Evolutionary conservation across 2,888 invertebrate species (phyloP), one percentile per base, ranked within the genome.

Genomic region (Diaprepes abbreviatus): DNA sequence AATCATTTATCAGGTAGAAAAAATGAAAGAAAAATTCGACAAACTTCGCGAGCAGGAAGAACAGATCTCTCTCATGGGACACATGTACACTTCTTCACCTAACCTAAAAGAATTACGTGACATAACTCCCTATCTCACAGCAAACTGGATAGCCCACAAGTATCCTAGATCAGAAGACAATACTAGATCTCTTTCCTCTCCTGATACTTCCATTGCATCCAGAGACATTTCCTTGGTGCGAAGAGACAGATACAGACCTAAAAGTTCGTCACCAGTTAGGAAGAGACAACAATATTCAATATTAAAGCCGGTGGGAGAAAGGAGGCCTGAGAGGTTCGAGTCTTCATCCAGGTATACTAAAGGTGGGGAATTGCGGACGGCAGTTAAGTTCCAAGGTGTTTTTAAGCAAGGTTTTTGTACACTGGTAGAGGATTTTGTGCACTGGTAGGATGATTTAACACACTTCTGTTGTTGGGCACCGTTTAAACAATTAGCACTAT

Each of bases 41-140:
- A 85, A 86, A 9, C 88, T 89, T 79, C 58, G 66, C 14, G 64
- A 70, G n/a, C 40, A 60, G 10, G 81, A 79, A 3, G 76, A 79
- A 0, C 81, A 82, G 38, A 84, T 88, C 45, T 92, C 93, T 1
- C 83, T 93, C 19, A 83, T 93, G 28, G 93, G 93, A 0, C 91
- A 92, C 76, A 92, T 91, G 88, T 94, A 92, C 78, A 91, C 93
- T 0, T 94, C 94, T 1, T 90, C 92, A 35, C 94, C 94, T 2
- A 92, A 93, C 78, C 87, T 94, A 16, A 89, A 91, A 74, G 93
- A 94, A 78, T 84, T 93, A 1, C 87, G 90, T 7, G 92, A 93
- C 76, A 92, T 94, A 57, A 91, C 93, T 0, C 92, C 93, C 0
- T 93, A 93, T 82, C 83, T 94, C 70, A 89, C 91, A 0, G 93